Base-by-base conservation (phyloP, 2,113 vertebrate genomes). In the Cottus gobio region DNA sequence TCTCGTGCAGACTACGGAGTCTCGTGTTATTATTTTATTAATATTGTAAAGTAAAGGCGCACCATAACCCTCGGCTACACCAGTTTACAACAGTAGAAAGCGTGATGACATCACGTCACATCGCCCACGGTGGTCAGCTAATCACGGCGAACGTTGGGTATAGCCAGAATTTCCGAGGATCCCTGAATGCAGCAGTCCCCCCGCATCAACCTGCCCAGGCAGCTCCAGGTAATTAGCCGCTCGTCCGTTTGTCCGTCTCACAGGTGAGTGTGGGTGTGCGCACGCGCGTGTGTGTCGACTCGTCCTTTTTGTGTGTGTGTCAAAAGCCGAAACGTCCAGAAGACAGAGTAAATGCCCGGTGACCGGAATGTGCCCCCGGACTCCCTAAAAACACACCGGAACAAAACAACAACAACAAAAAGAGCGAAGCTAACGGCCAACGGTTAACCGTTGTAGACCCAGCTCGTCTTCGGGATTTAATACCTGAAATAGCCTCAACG, bases 141-240 rank as follows among this genome's bases (percentile, higher is more conserved):
- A 16, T 18, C 7, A 20, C 34, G 9, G 5, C 22, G 36, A 16
- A 48, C 1, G 5, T 64, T 11, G 28, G 5, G 15, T 16, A 26
- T 10, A 10, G 0, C 0, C 24, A 0, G n/a, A 10, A 73, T 71
- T 77, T 87, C 80, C 89, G 72, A 85, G 75, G 31, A 0, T 1
- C 80, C 7, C 0, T 86, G 80, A 89, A 91, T 0, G 89, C 54
- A 26, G 8, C 85, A 12, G 70, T 75, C 86, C 31, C 67, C 71
- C 89, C 81, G 87, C 87, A 89, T 79, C 76, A 76, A 56, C 67
- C 75, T 86, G 81, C 61, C 48, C 50, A 2, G 37, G 34, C 48
- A 7, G 20, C 2, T 52, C 3, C 4, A 7, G 56, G 48, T 60
- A 8, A 44, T 61, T 44, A 39, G 12, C 50, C 22, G 20, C 4